Evolutionary conservation across 2,113 vertebrate species (phyloP).

Genomic region (Crotalus helleri): DNA sequence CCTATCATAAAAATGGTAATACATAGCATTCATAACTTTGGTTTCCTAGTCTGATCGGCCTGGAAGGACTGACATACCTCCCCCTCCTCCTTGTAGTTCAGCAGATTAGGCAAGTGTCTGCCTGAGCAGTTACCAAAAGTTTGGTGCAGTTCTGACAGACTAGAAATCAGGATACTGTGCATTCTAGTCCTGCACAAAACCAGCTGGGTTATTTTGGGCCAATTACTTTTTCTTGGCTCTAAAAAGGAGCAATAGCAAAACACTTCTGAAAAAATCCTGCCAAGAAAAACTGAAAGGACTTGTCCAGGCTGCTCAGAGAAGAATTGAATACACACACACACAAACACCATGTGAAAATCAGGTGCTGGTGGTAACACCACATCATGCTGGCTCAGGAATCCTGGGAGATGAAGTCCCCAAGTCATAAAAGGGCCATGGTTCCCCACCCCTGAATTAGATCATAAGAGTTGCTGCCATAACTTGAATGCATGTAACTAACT

Average conservation of each 20-base stretch:
- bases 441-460: neutral
- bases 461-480: neutral
- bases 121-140: neutral
- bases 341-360: neutral
- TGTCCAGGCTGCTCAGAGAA: too few relatives aligned
- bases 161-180: neutral
- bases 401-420: too few relatives aligned
- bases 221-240: too few relatives aligned
- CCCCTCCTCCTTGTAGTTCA: neutral
- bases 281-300: too few relatives aligned
- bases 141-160: neutral
- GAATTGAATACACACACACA: too few relatives aligned
- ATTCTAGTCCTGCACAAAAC: neutral
- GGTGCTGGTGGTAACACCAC: neutral
- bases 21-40: neutral
- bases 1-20: neutral
- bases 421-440: too few relatives aligned
- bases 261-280: too few relatives aligned
- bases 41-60: neutral
- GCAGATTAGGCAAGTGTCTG: neutral
- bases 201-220: too few relatives aligned
- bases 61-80: neutral
- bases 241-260: too few relatives aligned
- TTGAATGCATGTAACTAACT: neutral
- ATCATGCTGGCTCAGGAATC: too few relatives aligned